Conservation (phyloP, 2,113 vertebrate genomes). For the Syrmaticus mikado region DNA sequence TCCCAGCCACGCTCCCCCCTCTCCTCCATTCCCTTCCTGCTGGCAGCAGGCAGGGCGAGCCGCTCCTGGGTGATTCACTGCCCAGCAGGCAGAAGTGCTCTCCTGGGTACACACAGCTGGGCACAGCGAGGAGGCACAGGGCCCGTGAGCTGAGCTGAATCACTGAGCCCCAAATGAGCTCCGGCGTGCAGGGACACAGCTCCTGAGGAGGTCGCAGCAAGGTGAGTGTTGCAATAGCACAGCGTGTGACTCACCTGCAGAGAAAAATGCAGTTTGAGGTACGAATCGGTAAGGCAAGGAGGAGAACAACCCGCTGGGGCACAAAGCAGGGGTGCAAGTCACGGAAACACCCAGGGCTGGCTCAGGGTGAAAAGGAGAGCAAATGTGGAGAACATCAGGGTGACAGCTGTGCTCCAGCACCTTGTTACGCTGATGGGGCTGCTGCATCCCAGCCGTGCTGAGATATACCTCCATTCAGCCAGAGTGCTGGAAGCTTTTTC, state of each 20-base stretch:
- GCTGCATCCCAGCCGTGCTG: neutral
- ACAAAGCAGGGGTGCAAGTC: neutral
- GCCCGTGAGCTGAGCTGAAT: slow-evolving; percentile 58
- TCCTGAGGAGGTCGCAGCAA: slow-evolving; percentile 11
- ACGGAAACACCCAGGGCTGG: neutral
- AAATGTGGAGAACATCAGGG: neutral
- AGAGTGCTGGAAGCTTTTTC: neutral
- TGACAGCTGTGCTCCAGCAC: too few species aligned
- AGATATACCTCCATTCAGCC: neutral
- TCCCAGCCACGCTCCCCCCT: neutral
- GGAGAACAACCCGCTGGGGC: neutral
- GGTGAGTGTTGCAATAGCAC: slow-evolving; percentile 50
- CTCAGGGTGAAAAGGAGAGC: neutral
- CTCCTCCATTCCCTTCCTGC: neutral
- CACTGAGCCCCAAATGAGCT: slow-evolving; percentile 22
- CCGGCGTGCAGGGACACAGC: slow-evolving; percentile 46
- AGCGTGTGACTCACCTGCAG: neutral
- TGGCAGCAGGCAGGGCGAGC: slow-evolving; percentile 21
- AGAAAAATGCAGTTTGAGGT: slow-evolving; percentile 38
- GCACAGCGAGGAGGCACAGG: slow-evolving; percentile 2
- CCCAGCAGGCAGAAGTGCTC: slow-evolving; percentile 55
- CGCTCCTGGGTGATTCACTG: slow-evolving; percentile 74
- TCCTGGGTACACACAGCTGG: slow-evolving; percentile 59
- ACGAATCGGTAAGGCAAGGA: neutral
- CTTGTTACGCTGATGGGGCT: rapidly evolving